A percentile compares a stretch with the other conserved stretches of the same genome.
These are phyloP conservation scores for Papilio gigon DNA, from an alignment of 2,888 invertebrate species.

Conservation along the genomic window DNA sequence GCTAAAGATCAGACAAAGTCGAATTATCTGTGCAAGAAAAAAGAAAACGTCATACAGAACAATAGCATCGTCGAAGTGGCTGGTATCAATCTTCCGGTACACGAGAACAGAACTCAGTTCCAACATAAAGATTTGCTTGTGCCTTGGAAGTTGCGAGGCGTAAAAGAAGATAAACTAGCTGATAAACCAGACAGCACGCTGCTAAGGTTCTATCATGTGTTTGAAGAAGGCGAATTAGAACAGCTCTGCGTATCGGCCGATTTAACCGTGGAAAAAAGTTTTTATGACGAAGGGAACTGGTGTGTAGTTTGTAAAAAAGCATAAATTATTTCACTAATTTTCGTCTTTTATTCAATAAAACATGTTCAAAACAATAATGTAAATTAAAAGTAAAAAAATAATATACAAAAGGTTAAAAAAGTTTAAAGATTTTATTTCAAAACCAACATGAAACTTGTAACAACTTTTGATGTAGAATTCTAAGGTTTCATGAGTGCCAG, in stretches of 20 bases:
- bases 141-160: constrained; percentile 91
- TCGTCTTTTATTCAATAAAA: constrained; percentile 30
- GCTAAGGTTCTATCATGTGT: constrained; percentile 96
- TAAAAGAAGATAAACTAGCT: constrained; percentile 60
- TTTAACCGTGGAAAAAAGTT: constrained; percentile 84
- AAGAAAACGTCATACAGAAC: constrained; percentile 48
- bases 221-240: constrained; percentile 91
- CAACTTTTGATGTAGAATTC: constrained; percentile 34
- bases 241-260: constrained; percentile 77
- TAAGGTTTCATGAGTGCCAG: constrained; percentile 85
- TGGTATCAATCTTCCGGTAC: constrained; percentile 86
- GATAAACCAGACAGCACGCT: constrained; percentile 79
- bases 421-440: constrained; percentile 56
- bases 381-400: constrained; percentile 39
- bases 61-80: constrained; percentile 52
- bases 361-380: constrained; percentile 44
- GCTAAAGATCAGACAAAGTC: constrained; percentile 92
- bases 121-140: constrained; percentile 95
- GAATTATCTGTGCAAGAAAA: constrained; percentile 63
- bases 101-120: constrained; percentile 95
- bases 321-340: constrained; percentile 31
- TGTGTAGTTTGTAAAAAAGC: constrained; percentile 89
- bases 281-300: constrained; percentile 99
- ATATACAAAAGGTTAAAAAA: constrained; percentile 57
- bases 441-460: constrained; percentile 17